These are phyloP conservation scores for Zosterops hypoxanthus DNA, from an alignment of 2,113 vertebrate genomes.

Conservation along the genomic window DNA sequence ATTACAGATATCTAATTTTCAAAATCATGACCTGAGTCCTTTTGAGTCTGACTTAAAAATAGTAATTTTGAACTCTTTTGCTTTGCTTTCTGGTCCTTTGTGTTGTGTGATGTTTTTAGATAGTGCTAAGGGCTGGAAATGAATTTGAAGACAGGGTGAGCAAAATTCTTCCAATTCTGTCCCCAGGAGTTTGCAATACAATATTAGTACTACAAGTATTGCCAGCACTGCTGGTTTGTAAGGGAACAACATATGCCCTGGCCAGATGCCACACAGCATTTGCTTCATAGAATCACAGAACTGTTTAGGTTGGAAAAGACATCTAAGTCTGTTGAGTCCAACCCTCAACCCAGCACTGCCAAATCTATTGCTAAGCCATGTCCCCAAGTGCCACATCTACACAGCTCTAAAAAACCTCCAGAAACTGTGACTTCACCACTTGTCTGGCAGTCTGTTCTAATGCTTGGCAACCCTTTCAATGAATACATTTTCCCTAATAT, in stretches of 20 bases:
- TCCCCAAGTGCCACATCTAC: not conserved
- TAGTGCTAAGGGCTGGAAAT: not conserved
- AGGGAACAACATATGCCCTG: not conserved
- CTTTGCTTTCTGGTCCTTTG: not conserved
- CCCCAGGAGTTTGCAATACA: not conserved
- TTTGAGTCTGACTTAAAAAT: not conserved
- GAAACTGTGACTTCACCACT: not conserved
- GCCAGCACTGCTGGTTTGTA: not conserved
- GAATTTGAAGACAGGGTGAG: not conserved
- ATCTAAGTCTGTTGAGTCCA: fast-evolving
- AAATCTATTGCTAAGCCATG: not conserved
- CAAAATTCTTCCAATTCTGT: not conserved
- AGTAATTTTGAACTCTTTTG: not conserved
- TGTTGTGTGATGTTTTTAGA: not conserved
- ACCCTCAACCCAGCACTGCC: too few relatives aligned
- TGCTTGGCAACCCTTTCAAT: not conserved
- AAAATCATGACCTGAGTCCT: fast-evolving
- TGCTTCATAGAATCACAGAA: not conserved
- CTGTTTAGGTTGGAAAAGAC: not conserved
- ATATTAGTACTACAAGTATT: not conserved
- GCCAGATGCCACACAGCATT: not conserved
- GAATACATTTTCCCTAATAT: not conserved
- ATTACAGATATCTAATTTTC: not conserved
- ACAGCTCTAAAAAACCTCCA: not conserved
- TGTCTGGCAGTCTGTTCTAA: not conserved